phyloP scores from a whole-genome alignment of 2,888 invertebrate species.

The Synergus umbraculus region DNA sequence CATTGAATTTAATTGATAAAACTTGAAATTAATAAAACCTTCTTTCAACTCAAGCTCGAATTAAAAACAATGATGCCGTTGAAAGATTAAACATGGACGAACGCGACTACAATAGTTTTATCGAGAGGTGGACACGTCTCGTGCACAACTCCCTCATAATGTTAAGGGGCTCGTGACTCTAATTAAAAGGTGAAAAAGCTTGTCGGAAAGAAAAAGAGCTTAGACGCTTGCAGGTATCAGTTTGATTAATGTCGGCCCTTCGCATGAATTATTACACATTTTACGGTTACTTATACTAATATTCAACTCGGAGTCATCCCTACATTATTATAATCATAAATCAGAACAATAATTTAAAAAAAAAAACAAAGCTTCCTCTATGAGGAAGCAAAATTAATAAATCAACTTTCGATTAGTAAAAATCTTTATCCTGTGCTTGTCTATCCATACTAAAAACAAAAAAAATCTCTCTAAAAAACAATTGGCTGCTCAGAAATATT shows the following conservation, averaged over 20 bases:
- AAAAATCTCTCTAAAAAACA: no score
- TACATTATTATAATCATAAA: background rate
- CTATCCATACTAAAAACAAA: no score
- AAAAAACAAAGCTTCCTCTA: no score
- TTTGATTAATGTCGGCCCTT: conserved; percentile 63
- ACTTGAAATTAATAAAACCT: conserved; percentile 7
- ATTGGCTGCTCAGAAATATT: no score
- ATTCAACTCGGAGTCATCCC: background rate
- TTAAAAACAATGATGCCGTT: conserved; percentile 59
- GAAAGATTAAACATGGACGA: conserved; percentile 59
- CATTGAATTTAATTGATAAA: no score
- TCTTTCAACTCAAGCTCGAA: conserved; percentile 46
- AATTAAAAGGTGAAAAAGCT: conserved; percentile 62
- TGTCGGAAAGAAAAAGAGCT: conserved; percentile 53
- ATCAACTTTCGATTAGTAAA: background rate
- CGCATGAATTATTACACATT: conserved; percentile 50
- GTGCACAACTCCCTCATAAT: conserved; percentile 51
- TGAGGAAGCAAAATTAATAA: background rate
- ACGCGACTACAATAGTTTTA: conserved; percentile 55
- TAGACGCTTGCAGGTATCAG: conserved; percentile 58
- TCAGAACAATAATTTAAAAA: background rate
- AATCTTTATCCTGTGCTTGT: no score
- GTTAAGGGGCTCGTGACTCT: conserved; percentile 56
- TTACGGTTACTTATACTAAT: conserved; percentile 29
- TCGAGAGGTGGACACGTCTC: conserved; percentile 54